Evolutionary conservation across 53 echinoderm and acorn worm species (phyloP).

Genomic region (Glandiceps talaboti): DNA sequence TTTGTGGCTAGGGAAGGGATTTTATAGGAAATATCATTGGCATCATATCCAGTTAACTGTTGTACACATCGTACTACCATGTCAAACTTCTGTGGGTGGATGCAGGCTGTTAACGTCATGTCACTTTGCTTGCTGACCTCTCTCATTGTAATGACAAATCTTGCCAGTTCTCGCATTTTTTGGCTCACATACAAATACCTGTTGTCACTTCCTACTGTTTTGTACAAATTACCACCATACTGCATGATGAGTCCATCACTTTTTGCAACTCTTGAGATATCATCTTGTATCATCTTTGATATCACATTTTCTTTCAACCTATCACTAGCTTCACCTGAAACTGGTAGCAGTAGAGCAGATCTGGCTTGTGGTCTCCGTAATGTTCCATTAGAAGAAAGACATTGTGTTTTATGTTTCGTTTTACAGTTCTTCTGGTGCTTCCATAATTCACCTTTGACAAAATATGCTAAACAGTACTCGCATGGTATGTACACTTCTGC

Average conservation of each 20-base stretch:
- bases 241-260: slow-evolving; percentile 21
- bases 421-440: slow-evolving; percentile 22
- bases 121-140: not conserved
- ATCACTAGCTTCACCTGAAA: slow-evolving; percentile 8
- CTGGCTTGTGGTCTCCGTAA: slow-evolving; percentile 15
- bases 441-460: slow-evolving; percentile 38
- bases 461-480: slow-evolving; percentile 31
- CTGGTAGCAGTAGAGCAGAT: slow-evolving; percentile 18
- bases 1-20: slow-evolving; percentile 37
- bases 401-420: slow-evolving; percentile 5
- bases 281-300: slow-evolving; percentile 17
- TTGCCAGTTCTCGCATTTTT: not conserved
- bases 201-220: not conserved
- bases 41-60: slow-evolving; percentile 26
- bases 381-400: slow-evolving; percentile 9
- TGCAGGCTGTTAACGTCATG: not conserved
- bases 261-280: slow-evolving; percentile 13
- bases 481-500: slow-evolving; percentile 32
- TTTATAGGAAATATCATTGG: slow-evolving; percentile 13
- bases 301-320: slow-evolving; percentile 14
- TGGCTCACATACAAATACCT: not conserved
- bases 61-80: slow-evolving; percentile 20
- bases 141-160: not conserved
- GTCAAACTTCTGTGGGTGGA: slow-evolving; percentile 32
- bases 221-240: slow-evolving; percentile 26